Evolutionary conservation across 35 echinoderm and acorn worm species (phyloP), one percentile per base, ranked within the genome.

Genomic region (Apostichopus parvimensis): DNA sequence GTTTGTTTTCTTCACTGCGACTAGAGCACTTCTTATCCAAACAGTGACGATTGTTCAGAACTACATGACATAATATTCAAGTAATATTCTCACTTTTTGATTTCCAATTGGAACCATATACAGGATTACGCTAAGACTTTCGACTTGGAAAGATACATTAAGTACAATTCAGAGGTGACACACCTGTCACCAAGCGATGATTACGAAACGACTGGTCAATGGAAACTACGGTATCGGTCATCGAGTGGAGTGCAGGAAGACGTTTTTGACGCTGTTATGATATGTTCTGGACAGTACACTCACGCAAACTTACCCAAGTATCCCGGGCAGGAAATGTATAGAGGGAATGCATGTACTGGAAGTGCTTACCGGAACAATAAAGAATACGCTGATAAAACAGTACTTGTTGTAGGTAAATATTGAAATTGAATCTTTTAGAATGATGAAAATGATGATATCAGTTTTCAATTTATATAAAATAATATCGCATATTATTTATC

Each of bases 81-180:
- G 34, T 45, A 4, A 45, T 45, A 45, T 45, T 45, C 34, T 45
- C 34, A 45, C 34, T 45, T 45, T 45, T 45, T 45, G 34, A 45
- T 45, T 45, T 45, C 34, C 34, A 45, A 45, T 45, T 45, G 3
- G 34, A 45, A 68, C 11, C 64, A 14, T 68, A 9, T 13, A 14
- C 85, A 90, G 88, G 79, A 93, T 56, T 92, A 98, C 77, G 96
- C 96, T 18, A 78, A 98, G 28, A 24, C 93, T 54, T 93, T 95
- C 73, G 88, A 79, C 20, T 82, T 98, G 10, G 54, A 86, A 26
- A 91, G 93, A 73, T 88, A 93, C 78, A 98, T 98, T 18, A 87
- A 81, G 6, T 93, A 95, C 57, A 70, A 87, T 34, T 91, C 92
- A 52, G 83, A 73, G 0, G 94, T 98, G 5, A 52, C 91, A 4